Conservation (phyloP, 2,888 invertebrate genomes). For the Phyllotreta cruciferae region DNA sequence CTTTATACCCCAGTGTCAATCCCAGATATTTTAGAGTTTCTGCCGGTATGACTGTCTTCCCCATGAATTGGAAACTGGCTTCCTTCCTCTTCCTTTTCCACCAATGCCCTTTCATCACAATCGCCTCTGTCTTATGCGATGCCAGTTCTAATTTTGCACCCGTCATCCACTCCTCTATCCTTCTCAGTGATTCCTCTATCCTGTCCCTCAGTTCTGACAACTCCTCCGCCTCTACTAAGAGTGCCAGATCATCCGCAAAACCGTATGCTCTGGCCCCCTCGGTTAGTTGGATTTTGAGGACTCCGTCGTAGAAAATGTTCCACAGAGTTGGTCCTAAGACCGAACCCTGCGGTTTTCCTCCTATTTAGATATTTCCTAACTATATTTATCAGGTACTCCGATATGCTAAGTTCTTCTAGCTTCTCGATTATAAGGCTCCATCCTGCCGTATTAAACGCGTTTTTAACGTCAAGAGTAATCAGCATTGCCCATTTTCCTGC, state of each 20-base stretch:
- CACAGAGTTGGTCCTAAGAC: neutral
- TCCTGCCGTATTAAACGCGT: conserved; percentile 2
- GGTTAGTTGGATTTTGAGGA: neutral
- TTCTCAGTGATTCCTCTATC: neutral
- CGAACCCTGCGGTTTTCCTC: conserved; percentile 8
- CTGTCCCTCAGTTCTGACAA: neutral
- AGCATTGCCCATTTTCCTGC: conserved; percentile 1
- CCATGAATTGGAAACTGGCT: neutral
- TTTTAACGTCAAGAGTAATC: neutral
- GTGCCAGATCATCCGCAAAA: neutral
- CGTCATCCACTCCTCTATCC: neutral
- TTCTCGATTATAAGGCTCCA: neutral
- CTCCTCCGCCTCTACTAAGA: neutral
- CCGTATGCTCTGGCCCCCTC: neutral
- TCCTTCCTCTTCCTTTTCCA: neutral
- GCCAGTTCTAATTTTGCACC: neutral
- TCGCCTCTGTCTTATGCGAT: neutral
- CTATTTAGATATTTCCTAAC: conserved; percentile 9
- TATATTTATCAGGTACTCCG: conserved; percentile 14
- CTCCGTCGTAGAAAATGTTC: neutral
- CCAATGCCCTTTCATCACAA: neutral
- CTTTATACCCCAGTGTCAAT: neutral
- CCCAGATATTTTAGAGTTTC: neutral
- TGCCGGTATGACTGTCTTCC: neutral
- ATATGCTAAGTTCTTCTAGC: conserved; percentile 5